These are phyloP conservation scores for Spea bombifrons DNA, from an alignment of 2,113 vertebrate species.

Conservation along the genomic window DNA sequence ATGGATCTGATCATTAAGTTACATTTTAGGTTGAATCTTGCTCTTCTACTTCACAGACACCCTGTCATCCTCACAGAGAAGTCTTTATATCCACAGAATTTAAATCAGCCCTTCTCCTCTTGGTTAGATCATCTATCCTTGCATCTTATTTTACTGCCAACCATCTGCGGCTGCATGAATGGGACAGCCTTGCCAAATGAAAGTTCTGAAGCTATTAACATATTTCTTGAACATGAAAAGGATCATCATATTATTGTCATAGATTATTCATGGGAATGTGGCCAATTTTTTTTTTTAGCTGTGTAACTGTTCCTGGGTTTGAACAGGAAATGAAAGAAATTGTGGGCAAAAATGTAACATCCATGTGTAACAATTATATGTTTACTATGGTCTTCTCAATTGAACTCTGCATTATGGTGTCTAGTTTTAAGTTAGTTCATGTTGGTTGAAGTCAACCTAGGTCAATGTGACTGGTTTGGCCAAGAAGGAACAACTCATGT, in stretches of 20 bases:
- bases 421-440: no score
- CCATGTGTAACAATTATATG: no score
- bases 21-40: slow-evolving; percentile 14
- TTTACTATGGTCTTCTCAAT: no score
- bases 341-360: no score
- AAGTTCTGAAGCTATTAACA: background rate
- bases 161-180: slow-evolving; percentile 15
- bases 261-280: background rate
- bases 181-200: slow-evolving; percentile 20
- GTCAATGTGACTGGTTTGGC: no score
- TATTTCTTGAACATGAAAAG: background rate
- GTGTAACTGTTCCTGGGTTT: no score
- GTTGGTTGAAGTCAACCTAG: no score
- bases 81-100: slow-evolving; percentile 30
- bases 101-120: slow-evolving; percentile 33
- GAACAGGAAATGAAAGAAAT: no score
- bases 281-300: no score
- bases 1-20: slow-evolving; percentile 40
- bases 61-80: slow-evolving; percentile 22
- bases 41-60: background rate
- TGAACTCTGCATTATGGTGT: no score
- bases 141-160: slow-evolving; percentile 30
- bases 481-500: no score
- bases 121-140: slow-evolving; percentile 27
- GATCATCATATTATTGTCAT: background rate